Conservation (phyloP, 2,888 invertebrate genomes). For the Allygus modestus region DNA sequence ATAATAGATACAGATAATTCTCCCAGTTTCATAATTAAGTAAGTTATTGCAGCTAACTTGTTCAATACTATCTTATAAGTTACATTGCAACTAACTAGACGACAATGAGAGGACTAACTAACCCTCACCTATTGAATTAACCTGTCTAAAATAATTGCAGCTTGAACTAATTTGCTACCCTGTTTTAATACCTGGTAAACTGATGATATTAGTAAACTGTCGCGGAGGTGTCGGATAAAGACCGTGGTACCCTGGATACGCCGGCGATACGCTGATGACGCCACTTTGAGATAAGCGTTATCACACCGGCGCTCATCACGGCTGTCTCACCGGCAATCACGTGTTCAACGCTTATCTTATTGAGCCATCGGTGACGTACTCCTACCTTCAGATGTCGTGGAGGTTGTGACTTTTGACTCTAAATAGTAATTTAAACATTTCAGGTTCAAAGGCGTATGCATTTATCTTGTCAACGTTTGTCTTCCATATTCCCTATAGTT, state of each 20-base stretch:
- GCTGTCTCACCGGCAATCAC: constrained; percentile 12
- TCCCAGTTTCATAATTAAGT: no score
- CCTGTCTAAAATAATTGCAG: not conserved
- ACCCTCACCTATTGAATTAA: no score
- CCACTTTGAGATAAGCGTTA: constrained; percentile 28
- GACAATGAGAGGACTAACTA: no score
- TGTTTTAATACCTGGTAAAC: not conserved
- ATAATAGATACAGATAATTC: no score
- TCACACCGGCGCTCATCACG: constrained; percentile 26
- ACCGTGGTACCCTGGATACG: not conserved
- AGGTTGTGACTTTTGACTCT: no score
- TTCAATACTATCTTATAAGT: no score
- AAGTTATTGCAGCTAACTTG: no score
- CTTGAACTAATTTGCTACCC: not conserved
- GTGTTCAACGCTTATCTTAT: constrained; percentile 7
- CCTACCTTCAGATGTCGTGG: not conserved
- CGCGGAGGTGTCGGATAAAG: constrained; percentile 1
- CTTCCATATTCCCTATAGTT: no score
- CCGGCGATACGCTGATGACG: constrained; percentile 50
- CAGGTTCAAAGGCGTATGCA: no score
- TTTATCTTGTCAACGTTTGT: no score
- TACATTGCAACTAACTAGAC: no score
- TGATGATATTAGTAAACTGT: not conserved
- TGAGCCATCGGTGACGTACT: not conserved
- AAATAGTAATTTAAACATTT: no score